Conservation (phyloP, 2,888 invertebrate genomes). For the Eristalis tenax region DNA sequence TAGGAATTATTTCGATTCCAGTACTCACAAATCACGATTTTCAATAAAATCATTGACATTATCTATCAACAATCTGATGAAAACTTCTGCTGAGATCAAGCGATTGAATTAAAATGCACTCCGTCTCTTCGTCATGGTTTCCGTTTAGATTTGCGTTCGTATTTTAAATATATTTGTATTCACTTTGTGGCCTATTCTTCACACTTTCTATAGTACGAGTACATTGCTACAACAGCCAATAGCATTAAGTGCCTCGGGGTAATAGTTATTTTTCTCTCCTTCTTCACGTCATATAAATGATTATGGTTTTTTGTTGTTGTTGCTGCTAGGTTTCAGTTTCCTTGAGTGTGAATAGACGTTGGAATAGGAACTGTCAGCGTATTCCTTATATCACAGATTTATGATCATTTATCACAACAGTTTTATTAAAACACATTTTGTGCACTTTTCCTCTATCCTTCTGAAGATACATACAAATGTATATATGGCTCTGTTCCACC, state of each 20-base stretch:
- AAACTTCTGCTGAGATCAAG: background rate
- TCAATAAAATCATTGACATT: constrained; percentile 41
- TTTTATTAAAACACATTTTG: constrained; percentile 57
- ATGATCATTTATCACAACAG: constrained; percentile 68
- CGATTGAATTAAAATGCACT: constrained; percentile 58
- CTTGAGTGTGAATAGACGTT: constrained; percentile 2
- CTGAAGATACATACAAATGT: too few relatives aligned
- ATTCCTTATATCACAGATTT: constrained; percentile 66
- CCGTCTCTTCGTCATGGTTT: constrained; percentile 46
- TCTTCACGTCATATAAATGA: constrained; percentile 2
- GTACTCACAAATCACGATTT: constrained; percentile 37
- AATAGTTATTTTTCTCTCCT: constrained; percentile 24
- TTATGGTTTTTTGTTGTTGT: background rate
- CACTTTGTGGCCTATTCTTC: constrained; percentile 51
- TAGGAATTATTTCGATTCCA: constrained; percentile 34
- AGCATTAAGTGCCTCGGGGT: constrained; percentile 57
- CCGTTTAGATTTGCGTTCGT: constrained; percentile 49
- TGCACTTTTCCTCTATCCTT: constrained; percentile 23
- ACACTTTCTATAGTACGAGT: constrained; percentile 53
- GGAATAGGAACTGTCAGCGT: constrained; percentile 64
- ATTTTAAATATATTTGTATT: constrained; percentile 56
- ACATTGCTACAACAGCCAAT: constrained; percentile 46
- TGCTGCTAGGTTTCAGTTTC: background rate
- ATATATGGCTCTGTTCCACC: background rate
- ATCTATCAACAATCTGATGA: constrained; percentile 33